Percentiles rank a stretch among this genome's conserved stretches.
phyloP scores from a whole-genome alignment of 2,113 vertebrate genomes.

The Camelus bactrianus region DNA sequence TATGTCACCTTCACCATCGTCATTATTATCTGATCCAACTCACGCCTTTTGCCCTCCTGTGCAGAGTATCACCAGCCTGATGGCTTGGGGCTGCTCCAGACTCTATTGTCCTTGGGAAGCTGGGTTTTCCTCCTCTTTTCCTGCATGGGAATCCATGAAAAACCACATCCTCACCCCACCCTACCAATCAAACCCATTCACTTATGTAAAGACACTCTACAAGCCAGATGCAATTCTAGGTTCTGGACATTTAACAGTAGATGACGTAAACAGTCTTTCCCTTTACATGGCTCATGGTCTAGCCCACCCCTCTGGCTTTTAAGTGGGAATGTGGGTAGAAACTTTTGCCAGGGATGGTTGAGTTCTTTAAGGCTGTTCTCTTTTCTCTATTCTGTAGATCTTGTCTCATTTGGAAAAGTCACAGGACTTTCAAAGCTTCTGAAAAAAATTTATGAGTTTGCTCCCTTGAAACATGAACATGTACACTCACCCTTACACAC shows the following conservation, averaged over 20 bases:
- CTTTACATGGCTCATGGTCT: background rate
- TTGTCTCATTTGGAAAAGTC: background rate
- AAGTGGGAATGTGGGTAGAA: background rate
- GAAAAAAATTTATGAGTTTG: background rate
- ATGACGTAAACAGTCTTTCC: background rate
- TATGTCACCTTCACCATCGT: background rate
- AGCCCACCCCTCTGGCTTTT: background rate
- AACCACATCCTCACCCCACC: background rate
- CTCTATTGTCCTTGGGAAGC: background rate
- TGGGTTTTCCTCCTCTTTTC: background rate
- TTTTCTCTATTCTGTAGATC: background rate
- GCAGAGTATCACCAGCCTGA: background rate
- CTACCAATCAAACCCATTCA: background rate
- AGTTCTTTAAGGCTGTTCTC: slow-evolving; percentile 2
- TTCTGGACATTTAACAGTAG: background rate
- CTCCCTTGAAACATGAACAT: background rate
- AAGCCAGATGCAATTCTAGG: background rate
- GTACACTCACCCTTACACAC: background rate
- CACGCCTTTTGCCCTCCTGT: background rate
- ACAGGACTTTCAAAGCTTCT: background rate
- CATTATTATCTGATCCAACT: background rate
- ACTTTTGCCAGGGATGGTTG: background rate
- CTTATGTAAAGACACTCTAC: background rate
- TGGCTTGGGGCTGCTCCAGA: background rate
- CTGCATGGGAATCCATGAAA: background rate